Evolutionary conservation across 37 sponge, comb jelly and placozoan genomes (phyloP).

Genomic region (Ianthella basta): DNA sequence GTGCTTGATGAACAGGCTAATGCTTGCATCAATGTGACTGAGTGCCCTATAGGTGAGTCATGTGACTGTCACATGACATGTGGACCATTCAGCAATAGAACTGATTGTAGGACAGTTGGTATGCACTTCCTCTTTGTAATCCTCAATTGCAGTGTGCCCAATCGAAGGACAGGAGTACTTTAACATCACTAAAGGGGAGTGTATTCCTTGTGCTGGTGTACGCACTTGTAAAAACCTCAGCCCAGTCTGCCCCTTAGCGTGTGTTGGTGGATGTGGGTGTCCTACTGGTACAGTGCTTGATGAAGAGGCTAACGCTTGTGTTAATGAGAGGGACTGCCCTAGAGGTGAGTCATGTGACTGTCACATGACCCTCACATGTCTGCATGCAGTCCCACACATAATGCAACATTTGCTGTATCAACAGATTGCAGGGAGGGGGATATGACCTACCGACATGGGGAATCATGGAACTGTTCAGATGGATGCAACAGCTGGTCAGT

Average conservation of each 20-base stretch:
- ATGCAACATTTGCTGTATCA: too few relatives aligned
- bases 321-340: not conserved
- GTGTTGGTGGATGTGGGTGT: constrained; percentile 40
- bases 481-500: too few relatives aligned
- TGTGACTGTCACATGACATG: too few relatives aligned
- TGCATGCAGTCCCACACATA: too few relatives aligned
- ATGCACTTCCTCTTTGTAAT: not conserved
- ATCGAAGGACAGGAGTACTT: not conserved
- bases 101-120: too few relatives aligned
- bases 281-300: constrained; percentile 32
- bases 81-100: too few relatives aligned
- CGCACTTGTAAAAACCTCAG: constrained; percentile 37
- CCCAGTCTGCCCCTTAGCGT: constrained; percentile 26
- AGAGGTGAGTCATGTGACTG: not conserved
- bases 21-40: not conserved
- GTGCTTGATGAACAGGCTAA: constrained; percentile 29
- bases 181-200: not conserved
- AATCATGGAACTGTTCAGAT: too few relatives aligned
- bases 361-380: too few relatives aligned
- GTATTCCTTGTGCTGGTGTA: not conserved
- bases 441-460: too few relatives aligned
- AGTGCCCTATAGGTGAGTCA: too few relatives aligned
- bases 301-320: constrained; percentile 8
- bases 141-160: not conserved
- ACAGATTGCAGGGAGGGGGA: too few relatives aligned